Evolutionary conservation across 2,113 vertebrate genomes (phyloP), one percentile per base, ranked within the genome.

Genomic region (Vicugna pacos): DNA sequence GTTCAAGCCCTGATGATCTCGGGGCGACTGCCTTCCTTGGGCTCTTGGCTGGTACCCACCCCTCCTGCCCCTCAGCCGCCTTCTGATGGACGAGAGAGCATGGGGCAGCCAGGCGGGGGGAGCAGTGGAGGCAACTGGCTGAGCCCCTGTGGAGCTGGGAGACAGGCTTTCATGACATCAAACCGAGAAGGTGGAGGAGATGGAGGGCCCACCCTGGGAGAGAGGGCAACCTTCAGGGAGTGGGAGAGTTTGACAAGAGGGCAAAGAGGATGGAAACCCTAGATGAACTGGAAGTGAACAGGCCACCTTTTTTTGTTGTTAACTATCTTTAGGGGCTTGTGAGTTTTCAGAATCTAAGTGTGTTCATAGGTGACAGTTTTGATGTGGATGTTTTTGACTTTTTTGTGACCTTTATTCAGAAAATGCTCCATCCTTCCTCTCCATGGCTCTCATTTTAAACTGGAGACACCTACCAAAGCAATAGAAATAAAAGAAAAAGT

Each of bases 21-120:
- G 3, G 0, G 42, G 35, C 9, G 6, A 26, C 32, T 52, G 26
- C 56, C 8, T 50, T 58, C 72, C 20, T 15, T 14, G 13, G 62
- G 8, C 15, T 2, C 0, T 20, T 6, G 42, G 30, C 3, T 20
- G 8, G 8, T 38, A 2, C 8, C 3, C 14, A 2, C 9, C 6
- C 2, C 14, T 67, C 4, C 20, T 0, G n/a, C 20, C 20, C 2
- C 2, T n/a, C 32, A 38, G 12, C 11, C 19, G 76, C 52, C 67
- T 54, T 14, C 32, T 15, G 50, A 22, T 54, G 50, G 19, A 4
- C 17, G n/a, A 48, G 38, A 58, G 48, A 50, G 6, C 1, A 2
- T 2, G 13, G 38, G 22, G 22, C 26, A 54, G 15, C 6, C 0
- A 38, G 17, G 28, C 9, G 7, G 77, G 54, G 54, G 54, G 50